phyloP scores from a whole-genome alignment of 2,888 invertebrate species.

The Lapara coniferarum region DNA sequence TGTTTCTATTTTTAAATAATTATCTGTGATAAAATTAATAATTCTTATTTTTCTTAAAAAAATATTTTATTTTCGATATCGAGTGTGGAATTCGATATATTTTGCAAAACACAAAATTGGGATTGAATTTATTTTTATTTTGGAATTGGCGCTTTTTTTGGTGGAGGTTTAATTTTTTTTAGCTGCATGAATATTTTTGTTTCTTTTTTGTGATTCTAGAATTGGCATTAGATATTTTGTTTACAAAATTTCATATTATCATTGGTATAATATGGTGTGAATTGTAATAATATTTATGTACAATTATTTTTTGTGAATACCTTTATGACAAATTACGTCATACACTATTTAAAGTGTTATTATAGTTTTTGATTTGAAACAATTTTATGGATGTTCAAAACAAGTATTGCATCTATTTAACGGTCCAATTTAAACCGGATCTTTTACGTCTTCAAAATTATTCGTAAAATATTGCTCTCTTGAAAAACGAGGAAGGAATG shows the following conservation, averaged over 20 bases:
- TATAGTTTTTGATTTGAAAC: background rate
- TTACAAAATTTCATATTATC: constrained; percentile 6
- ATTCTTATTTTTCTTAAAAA: too few species aligned
- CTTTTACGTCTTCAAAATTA: too few species aligned
- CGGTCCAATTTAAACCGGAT: too few species aligned
- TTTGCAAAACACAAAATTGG: constrained; percentile 17
- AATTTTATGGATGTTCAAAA: background rate
- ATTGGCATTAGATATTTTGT: constrained; percentile 6
- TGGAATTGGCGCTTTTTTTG: constrained; percentile 24
- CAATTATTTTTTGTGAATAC: background rate
- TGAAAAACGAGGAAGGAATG: too few species aligned
- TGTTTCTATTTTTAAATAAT: background rate
- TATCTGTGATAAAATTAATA: background rate
- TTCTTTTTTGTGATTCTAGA: background rate
- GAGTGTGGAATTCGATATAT: background rate
- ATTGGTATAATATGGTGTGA: background rate
- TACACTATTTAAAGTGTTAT: background rate
- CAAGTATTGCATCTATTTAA: background rate
- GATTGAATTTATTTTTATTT: background rate
- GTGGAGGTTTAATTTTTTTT: constrained; percentile 30
- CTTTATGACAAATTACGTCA: background rate
- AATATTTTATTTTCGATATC: background rate
- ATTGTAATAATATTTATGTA: background rate
- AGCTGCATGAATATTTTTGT: constrained; percentile 24
- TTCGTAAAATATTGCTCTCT: too few species aligned